Base-by-base conservation (phyloP, 1,140 invertebrate species). In the Trachymyrmex cornetzi region DNA sequence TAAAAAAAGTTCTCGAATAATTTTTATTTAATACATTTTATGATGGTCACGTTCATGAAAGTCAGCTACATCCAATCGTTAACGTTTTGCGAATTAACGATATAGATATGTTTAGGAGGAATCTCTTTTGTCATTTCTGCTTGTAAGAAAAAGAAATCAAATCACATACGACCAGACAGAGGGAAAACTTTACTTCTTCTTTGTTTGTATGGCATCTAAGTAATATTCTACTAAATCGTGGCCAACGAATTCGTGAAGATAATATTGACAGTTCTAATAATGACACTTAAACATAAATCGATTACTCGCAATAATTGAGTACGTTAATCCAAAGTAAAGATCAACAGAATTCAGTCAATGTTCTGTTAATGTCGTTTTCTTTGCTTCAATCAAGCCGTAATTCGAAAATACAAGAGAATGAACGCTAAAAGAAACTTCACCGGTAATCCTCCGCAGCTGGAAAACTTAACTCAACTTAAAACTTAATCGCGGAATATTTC, bases 221-320 rank as follows among this genome's bases (percentile, higher is more conserved):
- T 72, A 82, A 82, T 74, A 82, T 72, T 72, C 34, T 24, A 53
- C 14, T 59, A 53, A 24, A 81, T 48, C 38, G 69, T n/a, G 12
- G 34, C 67, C 53, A 82, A 34, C 50, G 53, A 11, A 22, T n/a
- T 74, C 14, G 55, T 69, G n/a, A 84, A 61, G 19, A 59, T 61
- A 74, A 74, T 30, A 82, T 19, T 12, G 7, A n/a, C 53, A 53
- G 24, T 50, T 50, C 38, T 22, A 82, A n/a, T 48, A 72, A 55
- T n/a, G 38, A 34, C 59, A 75, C 38, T 61, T 61, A 14, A 24
- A 71, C 34, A 57, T 74, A 82, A 82, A n/a, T 61, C 44, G 55
- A 74, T 75, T 75, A 84, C 19, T 72, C 55, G 55, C 24, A 19
- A 59, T 74, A 74, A 74, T 44, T 19, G 38, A 84, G 38, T 50